Evolutionary conservation across 2,113 vertebrate genomes (phyloP).

Genomic region (Mobula birostris): DNA sequence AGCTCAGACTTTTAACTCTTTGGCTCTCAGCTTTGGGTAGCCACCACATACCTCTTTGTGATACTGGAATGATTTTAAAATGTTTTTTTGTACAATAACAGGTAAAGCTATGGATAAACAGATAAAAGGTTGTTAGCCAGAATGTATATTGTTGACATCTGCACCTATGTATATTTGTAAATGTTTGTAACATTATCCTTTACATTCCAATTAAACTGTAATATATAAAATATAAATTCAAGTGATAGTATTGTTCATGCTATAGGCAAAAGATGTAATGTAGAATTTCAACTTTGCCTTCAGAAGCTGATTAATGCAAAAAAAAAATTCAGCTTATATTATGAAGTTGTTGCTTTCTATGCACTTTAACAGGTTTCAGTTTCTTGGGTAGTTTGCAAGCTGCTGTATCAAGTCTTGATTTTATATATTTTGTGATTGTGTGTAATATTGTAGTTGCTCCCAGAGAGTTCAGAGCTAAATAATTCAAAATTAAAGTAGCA

Average conservation of each 20-base stretch:
- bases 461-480: neutral
- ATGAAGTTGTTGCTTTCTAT: neutral
- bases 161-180: constrained; percentile 4
- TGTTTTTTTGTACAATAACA: neutral
- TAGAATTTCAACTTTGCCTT: neutral
- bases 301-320: neutral
- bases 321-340: neutral
- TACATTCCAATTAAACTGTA: constrained; percentile 10
- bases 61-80: neutral
- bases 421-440: neutral
- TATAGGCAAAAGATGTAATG: neutral
- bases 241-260: neutral
- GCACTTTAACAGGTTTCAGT: neutral
- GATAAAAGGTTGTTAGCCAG: neutral
- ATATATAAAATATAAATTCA: neutral
- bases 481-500: neutral
- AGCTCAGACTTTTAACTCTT: neutral
- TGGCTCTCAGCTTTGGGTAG: neutral
- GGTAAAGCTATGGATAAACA: neutral
- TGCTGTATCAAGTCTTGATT: neutral
- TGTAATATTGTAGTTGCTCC: neutral
- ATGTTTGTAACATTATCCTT: constrained; percentile 19
- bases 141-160: neutral
- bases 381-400: neutral
- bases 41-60: neutral